phyloP scores from a whole-genome alignment of 1,140 invertebrate genomes.

The Anadara kagoshimensis region DNA sequence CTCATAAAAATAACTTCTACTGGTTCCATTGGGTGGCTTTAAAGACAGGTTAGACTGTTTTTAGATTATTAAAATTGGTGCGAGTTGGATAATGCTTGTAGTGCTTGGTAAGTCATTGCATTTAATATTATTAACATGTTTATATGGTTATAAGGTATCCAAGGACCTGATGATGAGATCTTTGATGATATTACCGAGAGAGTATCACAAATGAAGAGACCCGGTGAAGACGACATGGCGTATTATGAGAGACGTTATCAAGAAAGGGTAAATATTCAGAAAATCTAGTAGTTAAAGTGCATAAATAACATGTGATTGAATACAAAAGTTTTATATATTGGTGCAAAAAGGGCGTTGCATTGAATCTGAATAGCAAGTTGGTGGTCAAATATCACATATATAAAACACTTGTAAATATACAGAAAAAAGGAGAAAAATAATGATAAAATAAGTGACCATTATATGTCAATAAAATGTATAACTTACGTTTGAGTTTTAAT shows the following conservation, averaged over 20 bases:
- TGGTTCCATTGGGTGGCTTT: no score
- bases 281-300: no score
- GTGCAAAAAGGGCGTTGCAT: not conserved
- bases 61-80: no score
- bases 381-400: not conserved
- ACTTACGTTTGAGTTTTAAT: no score
- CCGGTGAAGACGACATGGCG: constrained; percentile 71
- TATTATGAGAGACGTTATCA: constrained; percentile 72
- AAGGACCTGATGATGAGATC: constrained; percentile 46
- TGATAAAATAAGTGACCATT: no score
- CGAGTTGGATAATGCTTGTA: not conserved
- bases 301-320: not conserved
- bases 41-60: no score
- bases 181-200: constrained; percentile 63
- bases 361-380: not conserved
- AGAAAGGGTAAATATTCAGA: constrained; percentile 61
- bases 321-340: not conserved
- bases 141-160: constrained; percentile 21
- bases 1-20: no score
- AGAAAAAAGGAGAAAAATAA: no score
- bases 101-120: no score
- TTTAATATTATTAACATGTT: no score
- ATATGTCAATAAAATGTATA: no score
- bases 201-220: constrained; percentile 61
- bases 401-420: no score